Percentiles rank a stretch among this genome's conserved stretches.
phyloP scores from a whole-genome alignment of 2,113 vertebrate genomes.

The Mus spicilegus region DNA sequence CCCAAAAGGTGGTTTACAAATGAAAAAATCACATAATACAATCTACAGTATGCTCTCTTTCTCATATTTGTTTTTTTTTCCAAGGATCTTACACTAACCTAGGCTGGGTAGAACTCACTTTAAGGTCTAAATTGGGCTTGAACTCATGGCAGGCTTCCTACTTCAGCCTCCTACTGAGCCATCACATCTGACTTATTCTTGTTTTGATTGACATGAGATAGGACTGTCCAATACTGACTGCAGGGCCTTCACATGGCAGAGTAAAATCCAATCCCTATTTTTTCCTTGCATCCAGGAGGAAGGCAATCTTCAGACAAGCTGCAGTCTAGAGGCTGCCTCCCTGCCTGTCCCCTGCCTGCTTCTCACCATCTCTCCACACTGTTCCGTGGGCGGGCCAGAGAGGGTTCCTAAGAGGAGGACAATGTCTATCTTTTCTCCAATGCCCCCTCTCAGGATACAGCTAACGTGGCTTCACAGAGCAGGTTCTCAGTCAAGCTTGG shows the following conservation, averaged over 20 bases:
- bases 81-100: not conserved
- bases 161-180: not conserved
- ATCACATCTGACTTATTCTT: not conserved
- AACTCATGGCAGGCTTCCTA: not conserved
- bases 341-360: not conserved
- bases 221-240: not conserved
- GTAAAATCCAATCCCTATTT: not conserved
- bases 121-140: not conserved
- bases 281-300: not conserved
- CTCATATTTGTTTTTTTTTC: not conserved
- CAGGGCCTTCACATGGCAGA: not conserved
- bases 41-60: not conserved
- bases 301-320: not conserved
- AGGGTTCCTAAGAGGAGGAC: not conserved
- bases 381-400: no score
- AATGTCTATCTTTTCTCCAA: not conserved
- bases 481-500: not conserved
- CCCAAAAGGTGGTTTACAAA: not conserved
- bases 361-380: not conserved
- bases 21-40: not conserved
- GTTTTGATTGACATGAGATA: not conserved
- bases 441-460: not conserved
- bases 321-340: not conserved
- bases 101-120: not conserved
- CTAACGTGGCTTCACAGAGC: not conserved